phyloP scores from a whole-genome alignment of 2,797 vertebrate species.

The Tokudaia muenninki region DNA sequence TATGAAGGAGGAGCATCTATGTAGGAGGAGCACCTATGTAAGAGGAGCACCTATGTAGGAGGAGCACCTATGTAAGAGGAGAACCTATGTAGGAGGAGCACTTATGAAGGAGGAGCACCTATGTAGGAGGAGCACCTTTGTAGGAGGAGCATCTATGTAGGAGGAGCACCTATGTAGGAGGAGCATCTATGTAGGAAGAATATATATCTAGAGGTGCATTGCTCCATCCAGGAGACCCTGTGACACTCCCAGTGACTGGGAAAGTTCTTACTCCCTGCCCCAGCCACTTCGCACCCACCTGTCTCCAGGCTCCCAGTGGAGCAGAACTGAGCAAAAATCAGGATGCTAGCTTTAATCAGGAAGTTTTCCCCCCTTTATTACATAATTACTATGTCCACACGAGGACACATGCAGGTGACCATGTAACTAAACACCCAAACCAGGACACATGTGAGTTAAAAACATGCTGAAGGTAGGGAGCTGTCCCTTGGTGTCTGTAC shows the following conservation, averaged over 20 bases:
- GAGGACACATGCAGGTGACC: not conserved
- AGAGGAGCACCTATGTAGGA: no score
- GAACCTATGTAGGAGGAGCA: no score
- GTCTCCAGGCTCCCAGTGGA: not conserved
- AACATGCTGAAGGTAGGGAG: not conserved
- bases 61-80: no score
- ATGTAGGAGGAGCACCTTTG: no score
- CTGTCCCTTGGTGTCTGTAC: not conserved
- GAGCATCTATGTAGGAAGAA: no score
- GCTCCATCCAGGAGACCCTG: not conserved
- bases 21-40: no score
- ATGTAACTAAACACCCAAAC: not conserved
- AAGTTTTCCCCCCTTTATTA: not conserved
- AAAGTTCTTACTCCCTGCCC: rapidly evolving
- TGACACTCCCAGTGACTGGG: not conserved
- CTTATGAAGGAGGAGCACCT: no score
- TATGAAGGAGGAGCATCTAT: no score
- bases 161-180: no score
- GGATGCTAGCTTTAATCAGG: not conserved
- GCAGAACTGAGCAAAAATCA: not conserved
- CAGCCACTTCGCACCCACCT: not conserved
- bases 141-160: no score
- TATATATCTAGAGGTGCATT: not conserved
- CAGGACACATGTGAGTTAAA: not conserved
- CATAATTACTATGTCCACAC: not conserved